phyloP scores from a whole-genome alignment of 2,113 vertebrate genomes.

The Bos taurus region DNA sequence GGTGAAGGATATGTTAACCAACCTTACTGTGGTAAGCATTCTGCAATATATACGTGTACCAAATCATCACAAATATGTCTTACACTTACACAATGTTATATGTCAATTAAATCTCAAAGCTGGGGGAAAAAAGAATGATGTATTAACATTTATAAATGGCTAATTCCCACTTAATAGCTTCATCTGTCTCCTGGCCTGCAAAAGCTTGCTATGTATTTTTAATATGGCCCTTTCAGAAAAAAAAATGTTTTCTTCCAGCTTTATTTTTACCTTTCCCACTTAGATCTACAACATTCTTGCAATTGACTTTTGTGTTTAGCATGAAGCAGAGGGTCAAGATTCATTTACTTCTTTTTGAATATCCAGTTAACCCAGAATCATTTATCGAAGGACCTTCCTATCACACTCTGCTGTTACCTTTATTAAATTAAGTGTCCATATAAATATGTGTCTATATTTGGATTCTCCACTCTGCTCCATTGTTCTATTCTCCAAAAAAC shows the following conservation, averaged over 20 bases:
- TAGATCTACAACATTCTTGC: background rate
- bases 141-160: background rate
- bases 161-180: background rate
- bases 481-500: background rate
- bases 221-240: background rate
- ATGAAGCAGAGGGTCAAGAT: background rate
- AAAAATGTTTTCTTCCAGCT: background rate
- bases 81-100: background rate
- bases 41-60: background rate
- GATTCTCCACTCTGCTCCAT: background rate
- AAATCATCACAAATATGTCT: background rate
- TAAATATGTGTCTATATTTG: background rate
- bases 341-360: background rate
- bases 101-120: background rate
- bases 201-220: background rate
- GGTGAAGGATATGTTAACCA: background rate
- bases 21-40: background rate
- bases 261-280: background rate
- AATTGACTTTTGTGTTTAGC: background rate
- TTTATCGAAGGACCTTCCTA: background rate
- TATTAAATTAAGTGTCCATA: background rate
- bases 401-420: background rate
- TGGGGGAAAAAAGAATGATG: background rate
- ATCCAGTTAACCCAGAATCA: background rate
- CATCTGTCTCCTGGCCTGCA: background rate